Evolutionary conservation across 1,140 invertebrate genomes (phyloP).

Genomic region (Pomacea maculata): DNA sequence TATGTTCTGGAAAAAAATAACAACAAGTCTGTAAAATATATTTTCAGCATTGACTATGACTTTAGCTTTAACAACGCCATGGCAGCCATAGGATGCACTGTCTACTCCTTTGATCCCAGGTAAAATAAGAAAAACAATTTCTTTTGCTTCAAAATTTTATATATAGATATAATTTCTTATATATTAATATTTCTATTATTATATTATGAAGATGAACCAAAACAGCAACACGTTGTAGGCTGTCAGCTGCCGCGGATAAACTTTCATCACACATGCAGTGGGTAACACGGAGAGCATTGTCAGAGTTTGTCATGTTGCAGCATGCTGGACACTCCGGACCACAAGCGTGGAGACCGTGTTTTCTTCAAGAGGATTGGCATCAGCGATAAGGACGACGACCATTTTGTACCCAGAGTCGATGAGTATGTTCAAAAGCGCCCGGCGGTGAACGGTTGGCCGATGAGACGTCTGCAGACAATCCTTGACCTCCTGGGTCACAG

Average conservation of each 20-base stretch:
- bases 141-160: no score
- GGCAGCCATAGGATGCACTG: conserved; percentile 24
- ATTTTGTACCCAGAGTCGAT: conserved; percentile 23
- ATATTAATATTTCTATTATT: no score
- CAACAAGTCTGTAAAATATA: neutral
- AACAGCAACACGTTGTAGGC: no score
- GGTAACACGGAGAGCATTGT: neutral
- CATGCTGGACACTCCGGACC: conserved; percentile 26
- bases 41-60: conserved; percentile 28
- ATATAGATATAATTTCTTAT: no score
- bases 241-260: no score
- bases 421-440: neutral
- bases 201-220: no score
- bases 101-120: conserved; percentile 37
- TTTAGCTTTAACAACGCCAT: conserved; percentile 36
- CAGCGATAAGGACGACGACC: conserved; percentile 14
- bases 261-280: no score
- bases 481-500: conserved; percentile 27
- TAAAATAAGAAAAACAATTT: neutral
- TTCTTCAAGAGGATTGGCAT: conserved; percentile 27
- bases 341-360: conserved; percentile 12
- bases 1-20: no score
- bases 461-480: conserved; percentile 24
- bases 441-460: conserved; percentile 12
- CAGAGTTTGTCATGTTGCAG: neutral